These are phyloP conservation scores for Eilema depressum DNA, from an alignment of 2,888 invertebrate genomes.

Conservation along the genomic window DNA sequence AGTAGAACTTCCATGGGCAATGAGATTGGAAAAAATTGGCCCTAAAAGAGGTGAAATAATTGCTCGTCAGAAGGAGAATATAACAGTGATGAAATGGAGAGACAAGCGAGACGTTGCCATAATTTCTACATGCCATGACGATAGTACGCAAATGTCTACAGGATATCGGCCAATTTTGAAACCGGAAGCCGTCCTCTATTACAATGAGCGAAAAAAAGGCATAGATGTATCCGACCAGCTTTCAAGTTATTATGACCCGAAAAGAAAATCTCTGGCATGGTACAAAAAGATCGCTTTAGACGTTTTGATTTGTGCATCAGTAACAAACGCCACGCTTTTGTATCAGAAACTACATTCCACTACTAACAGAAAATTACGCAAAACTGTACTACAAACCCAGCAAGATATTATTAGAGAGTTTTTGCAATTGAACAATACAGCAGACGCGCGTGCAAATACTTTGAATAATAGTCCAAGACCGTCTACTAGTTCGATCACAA, in stretches of 20 bases:
- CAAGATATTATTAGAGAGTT: slow-evolving; percentile 30
- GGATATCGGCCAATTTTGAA: slow-evolving; percentile 18
- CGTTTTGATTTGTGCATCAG: slow-evolving; percentile 38
- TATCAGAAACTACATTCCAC: slow-evolving; percentile 39
- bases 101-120: slow-evolving; percentile 32
- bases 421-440: slow-evolving; percentile 33
- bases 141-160: slow-evolving; percentile 14
- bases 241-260: slow-evolving; percentile 30
- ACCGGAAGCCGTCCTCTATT: slow-evolving; percentile 23
- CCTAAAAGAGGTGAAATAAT: slow-evolving; percentile 21
- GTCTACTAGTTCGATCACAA: slow-evolving; percentile 38
- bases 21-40: neutral
- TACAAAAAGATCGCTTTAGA: slow-evolving; percentile 43
- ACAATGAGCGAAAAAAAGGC: slow-evolving; percentile 30
- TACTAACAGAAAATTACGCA: slow-evolving; percentile 20
- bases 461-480: slow-evolving; percentile 32
- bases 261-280: slow-evolving; percentile 39
- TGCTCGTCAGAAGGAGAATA: slow-evolving; percentile 32
- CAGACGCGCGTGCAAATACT: slow-evolving; percentile 33
- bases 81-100: slow-evolving; percentile 25
- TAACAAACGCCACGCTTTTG: slow-evolving; percentile 38
- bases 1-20: slow-evolving; percentile 16
- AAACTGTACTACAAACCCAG: slow-evolving; percentile 29
- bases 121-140: slow-evolving; percentile 23
- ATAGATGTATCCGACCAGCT: slow-evolving; percentile 40